Evolutionary conservation across 2,888 invertebrate genomes (phyloP).

Genomic region (Chrysomela aeneicollis): DNA sequence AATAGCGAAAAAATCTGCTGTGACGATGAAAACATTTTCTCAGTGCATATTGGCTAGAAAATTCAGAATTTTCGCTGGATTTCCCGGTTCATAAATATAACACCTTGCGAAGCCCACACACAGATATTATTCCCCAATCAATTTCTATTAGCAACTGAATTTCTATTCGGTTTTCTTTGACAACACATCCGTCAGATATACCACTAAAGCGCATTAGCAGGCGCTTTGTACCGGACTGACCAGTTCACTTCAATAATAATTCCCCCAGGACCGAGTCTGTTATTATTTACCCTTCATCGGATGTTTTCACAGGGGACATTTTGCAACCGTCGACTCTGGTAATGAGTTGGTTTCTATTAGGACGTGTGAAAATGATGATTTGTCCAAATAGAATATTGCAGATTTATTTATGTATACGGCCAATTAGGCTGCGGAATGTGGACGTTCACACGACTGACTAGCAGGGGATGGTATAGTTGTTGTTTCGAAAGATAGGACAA

Average conservation of each 20-base stretch:
- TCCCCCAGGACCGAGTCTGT: constrained; percentile 21
- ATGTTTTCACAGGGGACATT: constrained; percentile 53
- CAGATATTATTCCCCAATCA: background rate
- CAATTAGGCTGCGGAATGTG: background rate
- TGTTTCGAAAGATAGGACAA: too few relatives aligned
- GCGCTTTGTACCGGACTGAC: background rate
- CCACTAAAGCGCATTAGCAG: background rate
- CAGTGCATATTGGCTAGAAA: too few relatives aligned
- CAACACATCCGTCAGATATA: background rate
- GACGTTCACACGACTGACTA: background rate
- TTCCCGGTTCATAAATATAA: too few relatives aligned
- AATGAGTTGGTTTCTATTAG: constrained; percentile 46
- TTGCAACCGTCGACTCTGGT: constrained; percentile 51
- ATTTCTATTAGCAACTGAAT: background rate
- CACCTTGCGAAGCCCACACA: background rate
- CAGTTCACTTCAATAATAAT: background rate
- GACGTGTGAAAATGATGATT: background rate
- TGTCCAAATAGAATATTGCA: background rate
- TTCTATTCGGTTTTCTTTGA: background rate
- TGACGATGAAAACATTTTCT: too few relatives aligned
- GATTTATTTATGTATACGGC: background rate
- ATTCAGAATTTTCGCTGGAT: too few relatives aligned
- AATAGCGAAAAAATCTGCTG: too few relatives aligned
- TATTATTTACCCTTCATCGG: constrained; percentile 49
- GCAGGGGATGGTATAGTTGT: too few relatives aligned